Evolutionary conservation across 2,797 vertebrate species (phyloP).

Genomic region (Poeciliopsis presidionis): DNA sequence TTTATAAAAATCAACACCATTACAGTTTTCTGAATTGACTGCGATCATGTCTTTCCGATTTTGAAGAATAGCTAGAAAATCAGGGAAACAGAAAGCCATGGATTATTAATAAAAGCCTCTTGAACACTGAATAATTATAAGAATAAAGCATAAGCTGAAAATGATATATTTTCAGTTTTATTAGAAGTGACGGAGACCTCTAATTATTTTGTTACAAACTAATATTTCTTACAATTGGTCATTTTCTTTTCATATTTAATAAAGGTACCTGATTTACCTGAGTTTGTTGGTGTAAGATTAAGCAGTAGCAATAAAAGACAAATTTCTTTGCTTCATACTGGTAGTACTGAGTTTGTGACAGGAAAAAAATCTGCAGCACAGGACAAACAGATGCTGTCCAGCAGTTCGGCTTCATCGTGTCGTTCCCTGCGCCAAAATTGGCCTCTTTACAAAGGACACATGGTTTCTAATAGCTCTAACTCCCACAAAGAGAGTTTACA

Average conservation of each 20-base stretch:
- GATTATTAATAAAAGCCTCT: neutral
- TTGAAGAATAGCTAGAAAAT: neutral
- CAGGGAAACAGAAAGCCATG: neutral
- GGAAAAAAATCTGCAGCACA: constrained; percentile 19
- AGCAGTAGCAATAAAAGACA: neutral
- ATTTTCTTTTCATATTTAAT: neutral
- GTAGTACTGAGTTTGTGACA: constrained; percentile 8
- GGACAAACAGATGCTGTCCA: constrained; percentile 37
- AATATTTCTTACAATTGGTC: neutral
- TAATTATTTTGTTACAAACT: neutral
- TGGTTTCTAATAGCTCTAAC: constrained; percentile 30
- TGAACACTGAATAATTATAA: neutral
- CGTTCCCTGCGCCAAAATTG: constrained; percentile 29
- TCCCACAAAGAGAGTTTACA: constrained; percentile 21
- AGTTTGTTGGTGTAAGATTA: neutral
- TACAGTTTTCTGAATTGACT: neutral
- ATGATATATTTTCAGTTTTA: neutral
- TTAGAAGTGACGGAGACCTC: neutral
- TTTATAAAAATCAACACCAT: neutral
- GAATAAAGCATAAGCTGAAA: neutral
- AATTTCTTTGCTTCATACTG: neutral
- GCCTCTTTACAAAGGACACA: constrained; percentile 37
- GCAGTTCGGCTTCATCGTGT: constrained; percentile 32
- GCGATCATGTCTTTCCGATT: neutral
- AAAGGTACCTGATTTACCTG: neutral